Evolutionary conservation across 2,797 vertebrate genomes (phyloP), one percentile per base, ranked within the genome.

Genomic region (Staurois parvus): DNA sequence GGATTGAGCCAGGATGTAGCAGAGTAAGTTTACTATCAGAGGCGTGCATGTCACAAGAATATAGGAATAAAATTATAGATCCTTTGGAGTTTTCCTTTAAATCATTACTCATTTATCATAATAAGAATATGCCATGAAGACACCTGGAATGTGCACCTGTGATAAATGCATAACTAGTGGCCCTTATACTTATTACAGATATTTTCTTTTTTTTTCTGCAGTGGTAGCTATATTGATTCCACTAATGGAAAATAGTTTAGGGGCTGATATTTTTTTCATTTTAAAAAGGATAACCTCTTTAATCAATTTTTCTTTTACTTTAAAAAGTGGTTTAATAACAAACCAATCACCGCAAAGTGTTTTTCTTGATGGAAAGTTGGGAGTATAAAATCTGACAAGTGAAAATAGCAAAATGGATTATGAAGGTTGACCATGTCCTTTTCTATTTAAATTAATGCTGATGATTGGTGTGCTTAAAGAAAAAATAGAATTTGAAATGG

Each of bases 341-440:
- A 37, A 76, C 59, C 24, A 76, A 76, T 62, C 56, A 34, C 29
- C 2, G 64, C 30, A 76, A 32, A 48, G 15, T 75, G 64, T 66
- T 66, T 66, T 11, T 26, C n/a, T 1, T 28, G 64, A 66, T 66
- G 64, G 26, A 66, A 29, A 28, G 64, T 12, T 29, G 26, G 64
- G 64, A 66, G 26, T 29, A 66, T 66, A 66, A 26, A 26, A 66
- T 66, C 26, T 64, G 59, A 64, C 59, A 64, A 28, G 64, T 66
- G 64, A 66, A 29, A 29, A 66, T 66, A 26, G 64, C n/a, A 66
- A 66, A 66, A 26, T 29, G 64, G 64, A 66, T 29, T 66, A 66
- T 66, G 26, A 66, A 29, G 26, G 64, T 26, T 66, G 64, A 66
- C 64, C 13, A 13, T 66, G 64, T 29, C 64, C 2, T 66, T 66